These are phyloP conservation scores for Metopolophium dirhodum DNA, from an alignment of 1,140 invertebrate species.

Conservation along the genomic window DNA sequence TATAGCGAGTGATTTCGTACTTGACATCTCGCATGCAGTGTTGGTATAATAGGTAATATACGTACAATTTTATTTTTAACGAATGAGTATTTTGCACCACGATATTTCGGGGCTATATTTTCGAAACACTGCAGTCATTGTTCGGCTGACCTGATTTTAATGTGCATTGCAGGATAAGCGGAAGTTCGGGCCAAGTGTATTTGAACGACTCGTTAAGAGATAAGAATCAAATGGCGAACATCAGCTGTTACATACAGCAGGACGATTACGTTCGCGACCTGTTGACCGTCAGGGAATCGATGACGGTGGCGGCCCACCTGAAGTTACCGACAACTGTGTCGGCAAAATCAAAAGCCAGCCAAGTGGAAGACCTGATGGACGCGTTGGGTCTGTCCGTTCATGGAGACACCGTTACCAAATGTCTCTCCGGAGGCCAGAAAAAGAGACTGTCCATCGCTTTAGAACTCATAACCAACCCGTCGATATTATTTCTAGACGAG, in stretches of 20 bases:
- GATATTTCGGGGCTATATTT: neutral
- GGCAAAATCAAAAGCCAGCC: constrained; percentile 24
- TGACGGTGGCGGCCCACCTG: constrained; percentile 84
- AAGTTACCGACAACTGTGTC: constrained; percentile 68
- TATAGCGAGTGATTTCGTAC: neutral
- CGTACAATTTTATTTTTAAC: neutral
- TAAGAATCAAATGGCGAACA: constrained; percentile 74
- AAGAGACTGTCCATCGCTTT: constrained; percentile 77
- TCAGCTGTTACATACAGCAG: constrained; percentile 91
- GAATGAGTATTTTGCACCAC: neutral
- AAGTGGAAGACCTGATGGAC: constrained; percentile 69
- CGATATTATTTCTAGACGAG: constrained; percentile 80
- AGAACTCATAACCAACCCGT: constrained; percentile 74
- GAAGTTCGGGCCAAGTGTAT: constrained; percentile 77
- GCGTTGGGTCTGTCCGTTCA: constrained; percentile 69
- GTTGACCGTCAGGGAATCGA: constrained; percentile 84
- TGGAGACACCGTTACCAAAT: constrained; percentile 68
- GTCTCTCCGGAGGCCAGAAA: constrained; percentile 75
- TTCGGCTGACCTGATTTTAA: neutral
- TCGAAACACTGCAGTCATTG: too few species aligned
- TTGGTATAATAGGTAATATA: neutral
- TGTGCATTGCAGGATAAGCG: constrained; percentile 58
- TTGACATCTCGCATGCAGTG: neutral
- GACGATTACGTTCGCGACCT: constrained; percentile 84
- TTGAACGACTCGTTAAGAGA: constrained; percentile 81